A percentile compares a stretch with the other conserved stretches of the same genome.
phyloP scores from a whole-genome alignment of 2,888 invertebrate genomes.

The Hemithea aestivaria region DNA sequence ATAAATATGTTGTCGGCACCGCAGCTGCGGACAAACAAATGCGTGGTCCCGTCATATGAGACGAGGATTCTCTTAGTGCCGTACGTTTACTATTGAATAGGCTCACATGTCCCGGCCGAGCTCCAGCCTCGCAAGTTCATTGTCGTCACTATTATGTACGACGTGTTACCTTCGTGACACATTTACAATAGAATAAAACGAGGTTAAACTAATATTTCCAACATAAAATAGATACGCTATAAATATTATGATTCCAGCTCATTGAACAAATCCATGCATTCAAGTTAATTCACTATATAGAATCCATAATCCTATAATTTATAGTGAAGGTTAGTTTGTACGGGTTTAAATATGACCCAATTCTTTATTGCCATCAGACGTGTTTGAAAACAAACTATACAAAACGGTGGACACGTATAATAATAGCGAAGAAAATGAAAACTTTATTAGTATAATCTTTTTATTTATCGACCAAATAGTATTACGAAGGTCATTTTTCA shows the following conservation, averaged over 20 bases:
- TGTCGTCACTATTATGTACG: slow-evolving; percentile 50
- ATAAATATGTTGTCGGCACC: slow-evolving; percentile 79
- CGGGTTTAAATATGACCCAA: slow-evolving; percentile 47
- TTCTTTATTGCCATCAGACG: slow-evolving; percentile 48
- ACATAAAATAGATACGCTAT: slow-evolving; percentile 35
- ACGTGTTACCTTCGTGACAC: slow-evolving; percentile 50
- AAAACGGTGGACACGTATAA: slow-evolving; percentile 44
- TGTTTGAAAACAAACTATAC: slow-evolving; percentile 56
- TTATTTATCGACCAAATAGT: slow-evolving; percentile 51
- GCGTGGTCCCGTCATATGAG: slow-evolving; percentile 69
- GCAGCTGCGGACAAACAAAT: slow-evolving; percentile 77
- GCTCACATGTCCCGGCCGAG: neutral
- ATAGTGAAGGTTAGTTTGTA: slow-evolving; percentile 34
- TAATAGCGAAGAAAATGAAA: slow-evolving; percentile 44
- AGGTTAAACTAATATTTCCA: slow-evolving; percentile 48
- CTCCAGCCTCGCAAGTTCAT: slow-evolving; percentile 53
- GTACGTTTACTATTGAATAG: slow-evolving; percentile 24
- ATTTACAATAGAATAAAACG: slow-evolving; percentile 45
- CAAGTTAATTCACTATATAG: slow-evolving; percentile 34
- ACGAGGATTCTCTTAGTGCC: slow-evolving; percentile 49
- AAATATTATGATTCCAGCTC: slow-evolving; percentile 33
- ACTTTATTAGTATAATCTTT: slow-evolving; percentile 54
- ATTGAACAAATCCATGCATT: slow-evolving; percentile 33
- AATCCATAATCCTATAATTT: slow-evolving; percentile 51
- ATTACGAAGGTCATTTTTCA: slow-evolving; percentile 41